These are phyloP conservation scores for Phasia obesa DNA, from an alignment of 2,888 invertebrate genomes.

Conservation along the genomic window DNA sequence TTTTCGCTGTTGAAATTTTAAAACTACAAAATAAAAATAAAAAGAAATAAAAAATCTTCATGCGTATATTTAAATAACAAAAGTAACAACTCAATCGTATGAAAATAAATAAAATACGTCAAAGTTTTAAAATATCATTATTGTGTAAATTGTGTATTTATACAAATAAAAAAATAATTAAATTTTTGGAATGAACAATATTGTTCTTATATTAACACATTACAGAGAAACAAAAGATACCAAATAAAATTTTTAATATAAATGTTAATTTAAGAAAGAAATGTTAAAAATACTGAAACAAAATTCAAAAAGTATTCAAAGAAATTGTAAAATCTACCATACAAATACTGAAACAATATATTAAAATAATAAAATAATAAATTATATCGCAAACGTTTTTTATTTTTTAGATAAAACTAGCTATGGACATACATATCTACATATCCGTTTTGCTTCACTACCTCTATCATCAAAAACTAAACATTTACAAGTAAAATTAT, in stretches of 20 bases:
- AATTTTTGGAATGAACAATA: conserved; percentile 56
- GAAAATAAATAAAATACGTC: conserved; percentile 38
- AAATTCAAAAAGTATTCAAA: conserved; percentile 41
- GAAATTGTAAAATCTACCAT: conserved; percentile 55
- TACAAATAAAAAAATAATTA: conserved; percentile 34
- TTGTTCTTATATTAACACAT: conserved; percentile 40
- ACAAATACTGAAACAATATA: conserved; percentile 60
- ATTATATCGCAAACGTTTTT: background rate
- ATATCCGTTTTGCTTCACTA: too few relatives aligned
- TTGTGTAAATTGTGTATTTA: conserved; percentile 63
- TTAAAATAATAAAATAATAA: conserved; percentile 42
- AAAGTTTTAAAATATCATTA: conserved; percentile 63
- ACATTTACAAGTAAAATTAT: too few relatives aligned
- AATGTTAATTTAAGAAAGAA: conserved; percentile 59
- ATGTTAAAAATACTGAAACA: conserved; percentile 44
- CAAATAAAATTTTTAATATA: conserved; percentile 65
- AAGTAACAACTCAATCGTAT: conserved; percentile 59
- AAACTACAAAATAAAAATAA: background rate
- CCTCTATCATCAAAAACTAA: too few relatives aligned
- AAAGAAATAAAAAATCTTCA: conserved; percentile 20
- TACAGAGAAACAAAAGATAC: conserved; percentile 27
- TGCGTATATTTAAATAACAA: background rate
- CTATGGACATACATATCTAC: too few relatives aligned
- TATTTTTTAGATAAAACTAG: too few relatives aligned
- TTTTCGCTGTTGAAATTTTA: conserved; percentile 36